Conservation (phyloP, 1,140 invertebrate genomes). For the Drosophila busckii region DNA sequence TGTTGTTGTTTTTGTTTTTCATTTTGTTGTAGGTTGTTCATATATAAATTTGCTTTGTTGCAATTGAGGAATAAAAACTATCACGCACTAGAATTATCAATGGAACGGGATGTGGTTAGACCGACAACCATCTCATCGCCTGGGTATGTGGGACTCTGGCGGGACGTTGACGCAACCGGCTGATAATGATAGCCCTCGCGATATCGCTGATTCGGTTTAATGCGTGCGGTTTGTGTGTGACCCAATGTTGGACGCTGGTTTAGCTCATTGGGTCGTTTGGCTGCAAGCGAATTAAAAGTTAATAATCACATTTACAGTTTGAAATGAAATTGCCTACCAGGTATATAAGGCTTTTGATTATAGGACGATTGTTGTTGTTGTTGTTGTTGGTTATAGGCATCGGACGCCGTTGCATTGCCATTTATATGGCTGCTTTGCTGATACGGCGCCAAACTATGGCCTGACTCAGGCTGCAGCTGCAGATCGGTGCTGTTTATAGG, state of each 20-base stretch:
- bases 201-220: slow-evolving; percentile 78
- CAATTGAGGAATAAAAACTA: slow-evolving; percentile 78
- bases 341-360: slow-evolving; percentile 80
- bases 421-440: slow-evolving; percentile 61
- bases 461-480: slow-evolving; percentile 44
- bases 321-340: slow-evolving; percentile 44
- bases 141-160: slow-evolving; percentile 79
- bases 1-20: slow-evolving; percentile 20
- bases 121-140: slow-evolving; percentile 76
- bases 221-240: slow-evolving; percentile 77
- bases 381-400: slow-evolving; percentile 76
- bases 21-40: slow-evolving; percentile 3
- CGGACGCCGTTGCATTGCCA: slow-evolving; percentile 67
- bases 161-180: slow-evolving; percentile 76
- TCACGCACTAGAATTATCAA: slow-evolving; percentile 79
- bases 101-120: slow-evolving; percentile 79
- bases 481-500: slow-evolving; percentile 75
- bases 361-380: slow-evolving; percentile 77
- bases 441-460: slow-evolving; percentile 47
- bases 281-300: slow-evolving; percentile 17
- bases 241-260: slow-evolving; percentile 78
- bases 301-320: no score
- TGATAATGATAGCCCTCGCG: slow-evolving; percentile 79
- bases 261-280: slow-evolving; percentile 79
- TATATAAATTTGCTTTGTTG: slow-evolving; percentile 38